Conservation (phyloP, 2,888 invertebrate species). For the Mystacides longicornis region DNA sequence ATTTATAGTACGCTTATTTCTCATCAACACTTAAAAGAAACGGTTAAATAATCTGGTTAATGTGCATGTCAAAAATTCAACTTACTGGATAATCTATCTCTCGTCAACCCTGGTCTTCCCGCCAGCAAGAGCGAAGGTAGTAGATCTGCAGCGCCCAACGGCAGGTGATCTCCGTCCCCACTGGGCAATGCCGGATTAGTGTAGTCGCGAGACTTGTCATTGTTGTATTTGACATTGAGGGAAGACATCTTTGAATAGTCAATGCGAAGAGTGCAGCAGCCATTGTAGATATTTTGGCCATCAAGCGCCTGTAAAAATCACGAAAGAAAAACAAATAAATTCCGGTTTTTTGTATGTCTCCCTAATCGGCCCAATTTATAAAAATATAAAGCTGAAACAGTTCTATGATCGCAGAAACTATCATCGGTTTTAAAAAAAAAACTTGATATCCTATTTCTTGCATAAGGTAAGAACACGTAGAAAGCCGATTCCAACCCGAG, state of each 20-base stretch:
- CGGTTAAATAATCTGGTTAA: not conserved
- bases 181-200: slow-evolving; percentile 97
- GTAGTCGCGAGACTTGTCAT: slow-evolving; percentile 99
- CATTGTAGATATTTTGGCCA: slow-evolving; percentile 99
- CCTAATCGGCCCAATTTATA: too few relatives aligned
- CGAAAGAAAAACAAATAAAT: too few relatives aligned
- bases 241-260: slow-evolving; percentile 98
- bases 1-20: too few relatives aligned
- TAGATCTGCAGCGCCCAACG: slow-evolving; percentile 60
- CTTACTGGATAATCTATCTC: slow-evolving; percentile 46
- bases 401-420: too few relatives aligned
- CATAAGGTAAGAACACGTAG: too few relatives aligned
- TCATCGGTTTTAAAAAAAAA: too few relatives aligned
- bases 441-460: too few relatives aligned
- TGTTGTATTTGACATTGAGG: slow-evolving; percentile 98
- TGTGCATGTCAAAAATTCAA: not conserved
- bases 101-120: slow-evolving; percentile 40
- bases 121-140: slow-evolving; percentile 48
- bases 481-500: too few relatives aligned
- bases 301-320: slow-evolving; percentile 75
- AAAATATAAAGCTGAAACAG: too few relatives aligned
- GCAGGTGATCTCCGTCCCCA: slow-evolving; percentile 70
- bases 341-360: too few relatives aligned
- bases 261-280: slow-evolving; percentile 97
- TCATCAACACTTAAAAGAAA: too few relatives aligned